These are phyloP conservation scores for Istiophorus platypterus DNA, from an alignment of 2,113 vertebrate species.

Conservation along the genomic window DNA sequence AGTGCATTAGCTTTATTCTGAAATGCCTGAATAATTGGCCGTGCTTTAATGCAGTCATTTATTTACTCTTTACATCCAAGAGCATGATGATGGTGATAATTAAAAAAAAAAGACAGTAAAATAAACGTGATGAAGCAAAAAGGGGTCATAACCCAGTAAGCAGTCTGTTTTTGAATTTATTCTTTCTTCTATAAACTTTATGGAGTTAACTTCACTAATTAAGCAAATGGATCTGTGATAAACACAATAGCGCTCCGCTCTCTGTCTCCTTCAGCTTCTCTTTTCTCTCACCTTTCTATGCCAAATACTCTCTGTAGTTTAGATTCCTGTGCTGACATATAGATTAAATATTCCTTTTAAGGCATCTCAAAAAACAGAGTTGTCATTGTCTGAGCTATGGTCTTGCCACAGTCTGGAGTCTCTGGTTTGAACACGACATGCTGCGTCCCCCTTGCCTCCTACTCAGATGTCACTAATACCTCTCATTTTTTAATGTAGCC, in stretches of 20 bases:
- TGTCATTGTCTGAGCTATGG: slow-evolving; percentile 56
- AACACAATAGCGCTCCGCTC: slow-evolving; percentile 28
- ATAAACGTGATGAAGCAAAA: slow-evolving; percentile 53
- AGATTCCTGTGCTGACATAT: slow-evolving; percentile 41
- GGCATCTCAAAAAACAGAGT: slow-evolving; percentile 40
- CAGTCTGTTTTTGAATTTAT: slow-evolving; percentile 37
- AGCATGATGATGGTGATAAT: slow-evolving; percentile 24
- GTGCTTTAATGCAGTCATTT: slow-evolving; percentile 52
- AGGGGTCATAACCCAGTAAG: slow-evolving; percentile 32
- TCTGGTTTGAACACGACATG: slow-evolving; percentile 6
- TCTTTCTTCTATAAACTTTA: slow-evolving; percentile 56
- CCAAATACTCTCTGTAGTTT: slow-evolving; percentile 16
- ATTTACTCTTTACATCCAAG: slow-evolving; percentile 50
- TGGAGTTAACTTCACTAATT: slow-evolving; percentile 59
- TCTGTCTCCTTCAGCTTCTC: slow-evolving; percentile 6
- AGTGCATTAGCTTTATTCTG: slow-evolving; percentile 51
- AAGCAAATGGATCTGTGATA: slow-evolving; percentile 61
- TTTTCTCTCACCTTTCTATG: not conserved
- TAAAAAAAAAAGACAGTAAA: slow-evolving; percentile 52
- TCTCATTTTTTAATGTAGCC: slow-evolving; percentile 42
- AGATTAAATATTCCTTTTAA: slow-evolving; percentile 48
- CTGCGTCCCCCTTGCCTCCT: not conserved
- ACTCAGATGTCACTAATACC: slow-evolving; percentile 52
- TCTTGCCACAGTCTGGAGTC: slow-evolving; percentile 45
- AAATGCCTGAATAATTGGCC: slow-evolving; percentile 49